These are phyloP conservation scores for Corydoras maculifer DNA, from an alignment of 2,113 vertebrate genomes.

Conservation along the genomic window DNA sequence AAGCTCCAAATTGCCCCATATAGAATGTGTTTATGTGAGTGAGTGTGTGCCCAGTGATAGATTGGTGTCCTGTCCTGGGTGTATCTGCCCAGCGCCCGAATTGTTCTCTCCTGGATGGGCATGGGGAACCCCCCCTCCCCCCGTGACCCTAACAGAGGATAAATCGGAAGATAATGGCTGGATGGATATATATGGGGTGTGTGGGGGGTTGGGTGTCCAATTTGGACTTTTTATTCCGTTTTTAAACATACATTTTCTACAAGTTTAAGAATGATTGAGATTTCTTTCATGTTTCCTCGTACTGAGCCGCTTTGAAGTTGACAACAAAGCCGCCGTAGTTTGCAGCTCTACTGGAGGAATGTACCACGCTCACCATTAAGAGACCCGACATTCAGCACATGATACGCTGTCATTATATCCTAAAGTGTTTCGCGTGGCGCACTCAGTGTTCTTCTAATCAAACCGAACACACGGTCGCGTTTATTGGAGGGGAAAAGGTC, in stretches of 20 bases:
- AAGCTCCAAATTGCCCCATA: too few relatives aligned
- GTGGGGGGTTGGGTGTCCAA: too few relatives aligned
- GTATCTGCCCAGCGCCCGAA: too few relatives aligned
- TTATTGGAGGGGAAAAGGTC: neutral
- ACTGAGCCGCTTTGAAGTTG: conserved; percentile 46
- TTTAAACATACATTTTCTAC: conserved; percentile 26
- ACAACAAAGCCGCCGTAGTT: conserved; percentile 34
- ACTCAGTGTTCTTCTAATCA: conserved; percentile 4
- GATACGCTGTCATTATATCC: conserved; percentile 21
- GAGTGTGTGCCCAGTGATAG: too few relatives aligned
- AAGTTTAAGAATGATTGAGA: conserved; percentile 31
- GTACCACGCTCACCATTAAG: conserved; percentile 40
- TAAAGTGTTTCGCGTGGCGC: conserved; percentile 15
- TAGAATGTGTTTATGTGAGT: too few relatives aligned
- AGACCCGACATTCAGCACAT: conserved; percentile 41
- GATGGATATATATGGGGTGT: too few relatives aligned
- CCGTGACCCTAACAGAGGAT: too few relatives aligned
- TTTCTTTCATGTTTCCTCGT: conserved; percentile 35
- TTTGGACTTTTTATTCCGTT: neutral
- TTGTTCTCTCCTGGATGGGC: too few relatives aligned
- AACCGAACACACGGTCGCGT: conserved; percentile 17
- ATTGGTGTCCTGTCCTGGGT: too few relatives aligned
- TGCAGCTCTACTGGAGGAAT: conserved; percentile 20
- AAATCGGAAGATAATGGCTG: too few relatives aligned
- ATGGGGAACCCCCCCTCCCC: too few relatives aligned